Evolutionary conservation across 2,888 invertebrate genomes (phyloP).

Genomic region (Himalopsyche japonica): DNA sequence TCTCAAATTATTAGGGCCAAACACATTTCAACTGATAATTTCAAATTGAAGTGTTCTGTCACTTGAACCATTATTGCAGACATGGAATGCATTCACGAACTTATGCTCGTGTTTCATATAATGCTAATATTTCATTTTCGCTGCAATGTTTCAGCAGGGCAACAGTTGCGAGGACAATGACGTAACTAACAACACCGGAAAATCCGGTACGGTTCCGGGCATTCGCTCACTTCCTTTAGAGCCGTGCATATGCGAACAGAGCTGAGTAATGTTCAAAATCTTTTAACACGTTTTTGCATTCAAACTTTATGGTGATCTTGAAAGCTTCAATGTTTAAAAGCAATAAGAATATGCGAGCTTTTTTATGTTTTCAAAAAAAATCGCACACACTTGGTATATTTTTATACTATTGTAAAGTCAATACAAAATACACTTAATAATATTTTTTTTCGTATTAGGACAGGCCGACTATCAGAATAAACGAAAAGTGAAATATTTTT

Average conservation of each 20-base stretch:
- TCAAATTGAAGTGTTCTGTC: no score
- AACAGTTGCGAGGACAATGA: constrained; percentile 1
- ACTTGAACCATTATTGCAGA: background rate
- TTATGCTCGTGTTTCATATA: background rate
- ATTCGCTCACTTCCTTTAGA: background rate
- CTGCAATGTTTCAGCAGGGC: background rate
- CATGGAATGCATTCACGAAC: background rate
- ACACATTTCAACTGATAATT: no score
- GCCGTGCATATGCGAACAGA: background rate
- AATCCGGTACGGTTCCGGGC: background rate
- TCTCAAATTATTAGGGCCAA: no score
- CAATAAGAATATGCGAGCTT: background rate
- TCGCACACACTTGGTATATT: background rate
- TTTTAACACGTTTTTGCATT: background rate
- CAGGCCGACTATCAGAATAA: background rate
- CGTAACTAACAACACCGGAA: background rate
- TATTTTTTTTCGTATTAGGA: no score
- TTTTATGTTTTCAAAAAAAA: background rate
- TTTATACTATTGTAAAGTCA: background rate
- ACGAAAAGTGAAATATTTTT: background rate
- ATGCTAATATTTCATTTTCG: background rate
- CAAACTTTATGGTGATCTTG: background rate
- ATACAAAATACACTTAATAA: background rate
- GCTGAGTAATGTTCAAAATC: background rate
- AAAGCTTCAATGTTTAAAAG: background rate